A percentile compares a stretch with the other conserved stretches of the same genome.
Evolutionary conservation across 2,113 vertebrate species (phyloP).

Genomic region (Athene noctua): DNA sequence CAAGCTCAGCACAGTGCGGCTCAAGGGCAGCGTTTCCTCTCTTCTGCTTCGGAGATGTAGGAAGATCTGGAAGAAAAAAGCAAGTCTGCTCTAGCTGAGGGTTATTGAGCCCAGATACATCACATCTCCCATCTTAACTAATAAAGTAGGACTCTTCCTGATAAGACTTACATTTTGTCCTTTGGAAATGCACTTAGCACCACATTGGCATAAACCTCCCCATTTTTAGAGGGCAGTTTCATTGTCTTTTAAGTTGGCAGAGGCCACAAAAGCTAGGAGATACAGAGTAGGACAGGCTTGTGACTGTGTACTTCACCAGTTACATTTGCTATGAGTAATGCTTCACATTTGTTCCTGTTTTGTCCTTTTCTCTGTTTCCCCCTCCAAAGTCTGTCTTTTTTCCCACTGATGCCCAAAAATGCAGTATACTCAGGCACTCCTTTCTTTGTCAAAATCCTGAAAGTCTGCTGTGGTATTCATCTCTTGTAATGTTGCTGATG

Average conservation of each 20-base stretch:
- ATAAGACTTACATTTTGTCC: background rate
- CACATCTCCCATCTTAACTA: background rate
- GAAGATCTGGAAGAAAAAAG: background rate
- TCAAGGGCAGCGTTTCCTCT: constrained; percentile 20
- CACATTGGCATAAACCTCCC: background rate
- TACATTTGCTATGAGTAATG: background rate
- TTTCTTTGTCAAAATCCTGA: background rate
- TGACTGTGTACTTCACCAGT: background rate
- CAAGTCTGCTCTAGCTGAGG: background rate
- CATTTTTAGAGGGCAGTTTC: background rate
- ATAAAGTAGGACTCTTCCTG: background rate
- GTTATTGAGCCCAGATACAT: constrained; percentile 18
- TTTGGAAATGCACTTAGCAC: background rate
- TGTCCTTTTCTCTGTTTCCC: background rate
- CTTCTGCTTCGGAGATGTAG: background rate
- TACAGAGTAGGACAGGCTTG: background rate
- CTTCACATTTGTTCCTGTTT: background rate
- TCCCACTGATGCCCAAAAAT: background rate
- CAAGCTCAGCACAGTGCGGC: background rate
- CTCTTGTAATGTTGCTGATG: background rate
- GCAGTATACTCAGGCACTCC: background rate
- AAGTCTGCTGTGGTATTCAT: background rate
- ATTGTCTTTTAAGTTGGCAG: background rate
- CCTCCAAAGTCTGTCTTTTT: background rate
- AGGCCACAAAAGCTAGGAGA: constrained; percentile 13